phyloP scores from a whole-genome alignment of 2,113 vertebrate species.

The Platysternon megacephalum region DNA sequence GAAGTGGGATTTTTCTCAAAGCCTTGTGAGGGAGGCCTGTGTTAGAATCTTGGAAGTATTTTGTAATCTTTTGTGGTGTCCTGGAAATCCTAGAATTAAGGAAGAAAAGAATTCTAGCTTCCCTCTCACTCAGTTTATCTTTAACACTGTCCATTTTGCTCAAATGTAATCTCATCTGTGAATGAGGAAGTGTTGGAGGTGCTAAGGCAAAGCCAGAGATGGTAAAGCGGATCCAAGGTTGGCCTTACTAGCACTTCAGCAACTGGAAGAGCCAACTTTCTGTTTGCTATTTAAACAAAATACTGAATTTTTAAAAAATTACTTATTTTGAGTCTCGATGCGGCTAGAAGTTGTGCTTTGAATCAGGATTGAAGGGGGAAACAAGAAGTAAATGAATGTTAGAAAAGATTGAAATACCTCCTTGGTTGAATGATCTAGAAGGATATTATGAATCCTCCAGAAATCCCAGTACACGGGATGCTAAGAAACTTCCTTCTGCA shows the following conservation, averaged over 20 bases:
- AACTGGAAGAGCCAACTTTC: not conserved
- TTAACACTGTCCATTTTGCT: not conserved
- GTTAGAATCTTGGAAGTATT: not conserved
- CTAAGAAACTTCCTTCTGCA: not conserved
- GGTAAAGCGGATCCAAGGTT: not conserved
- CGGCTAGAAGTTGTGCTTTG: not conserved
- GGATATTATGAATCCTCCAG: not conserved
- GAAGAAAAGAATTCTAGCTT: not conserved
- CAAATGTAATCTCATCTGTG: not conserved
- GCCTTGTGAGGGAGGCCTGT: not conserved
- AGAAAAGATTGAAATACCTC: not conserved
- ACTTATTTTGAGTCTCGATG: not conserved
- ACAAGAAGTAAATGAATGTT: not conserved
- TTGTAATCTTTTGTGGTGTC: not conserved
- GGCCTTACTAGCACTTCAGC: not conserved
- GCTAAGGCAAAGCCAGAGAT: not conserved
- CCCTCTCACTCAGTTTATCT: not conserved
- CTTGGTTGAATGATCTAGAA: not conserved
- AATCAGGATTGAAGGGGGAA: not conserved
- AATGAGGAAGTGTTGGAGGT: not conserved
- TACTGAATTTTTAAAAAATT: not conserved
- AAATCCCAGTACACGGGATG: not conserved
- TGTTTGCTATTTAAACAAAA: not conserved
- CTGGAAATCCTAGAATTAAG: not conserved
- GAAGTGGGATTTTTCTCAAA: not conserved